Evolutionary conservation across 2,113 vertebrate genomes (phyloP).

Genomic region (Crotalus tigris): DNA sequence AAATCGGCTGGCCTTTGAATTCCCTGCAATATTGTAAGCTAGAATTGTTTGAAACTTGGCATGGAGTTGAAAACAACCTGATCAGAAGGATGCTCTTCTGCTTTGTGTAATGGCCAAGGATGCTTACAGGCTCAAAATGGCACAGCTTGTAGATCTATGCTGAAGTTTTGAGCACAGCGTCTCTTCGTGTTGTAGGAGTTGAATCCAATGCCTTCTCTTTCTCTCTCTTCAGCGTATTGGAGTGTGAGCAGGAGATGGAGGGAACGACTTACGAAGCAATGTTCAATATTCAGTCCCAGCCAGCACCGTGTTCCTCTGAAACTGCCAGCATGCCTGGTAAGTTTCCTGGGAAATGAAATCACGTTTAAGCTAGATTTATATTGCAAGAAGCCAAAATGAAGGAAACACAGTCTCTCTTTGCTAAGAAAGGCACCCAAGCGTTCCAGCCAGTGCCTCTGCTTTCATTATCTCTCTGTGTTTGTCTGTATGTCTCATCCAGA

Average conservation of each 20-base stretch:
- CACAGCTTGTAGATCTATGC: background rate
- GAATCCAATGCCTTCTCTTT: background rate
- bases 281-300: slow-evolving; percentile 88
- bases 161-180: background rate
- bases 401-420: background rate
- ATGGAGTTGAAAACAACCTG: background rate
- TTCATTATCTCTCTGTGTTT: background rate
- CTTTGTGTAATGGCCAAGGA: background rate
- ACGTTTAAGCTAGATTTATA: background rate
- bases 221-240: slow-evolving; percentile 51
- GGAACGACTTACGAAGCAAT: slow-evolving; percentile 88
- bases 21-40: background rate
- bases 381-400: background rate
- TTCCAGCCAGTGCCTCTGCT: background rate
- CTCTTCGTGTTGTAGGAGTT: background rate
- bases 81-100: background rate
- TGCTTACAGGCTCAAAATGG: background rate
- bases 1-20: background rate
- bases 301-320: slow-evolving; percentile 49
- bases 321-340: slow-evolving; percentile 72
- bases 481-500: background rate
- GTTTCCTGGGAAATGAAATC: background rate
- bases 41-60: background rate
- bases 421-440: background rate
- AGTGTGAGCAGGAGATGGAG: slow-evolving; percentile 76